Percentiles rank a stretch among this genome's conserved stretches.
phyloP scores from a whole-genome alignment of 1,140 invertebrate species.

The Belonocnema kinseyi region DNA sequence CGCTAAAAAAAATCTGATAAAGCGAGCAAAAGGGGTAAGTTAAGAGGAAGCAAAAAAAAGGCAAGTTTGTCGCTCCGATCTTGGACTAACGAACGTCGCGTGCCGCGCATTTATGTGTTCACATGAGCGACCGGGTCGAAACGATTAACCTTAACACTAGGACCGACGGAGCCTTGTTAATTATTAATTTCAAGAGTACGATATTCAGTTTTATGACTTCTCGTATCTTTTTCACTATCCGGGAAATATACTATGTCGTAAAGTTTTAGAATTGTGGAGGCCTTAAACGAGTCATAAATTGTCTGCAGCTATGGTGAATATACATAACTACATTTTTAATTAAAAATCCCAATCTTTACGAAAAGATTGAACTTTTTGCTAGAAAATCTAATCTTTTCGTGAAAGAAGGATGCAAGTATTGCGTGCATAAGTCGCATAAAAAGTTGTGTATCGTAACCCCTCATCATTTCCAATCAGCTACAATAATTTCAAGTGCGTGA shows the following conservation, averaged over 20 bases:
- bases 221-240: background rate
- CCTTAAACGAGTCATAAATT: background rate
- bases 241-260: background rate
- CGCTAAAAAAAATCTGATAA: background rate
- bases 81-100: conserved; percentile 60
- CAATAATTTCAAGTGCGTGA: conserved; percentile 2
- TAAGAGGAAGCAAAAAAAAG: conserved; percentile 39
- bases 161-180: conserved; percentile 29
- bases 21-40: background rate
- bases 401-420: background rate
- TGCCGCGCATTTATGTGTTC: conserved; percentile 44
- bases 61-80: conserved; percentile 36
- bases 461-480: conserved; percentile 4
- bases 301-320: background rate
- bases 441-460: background rate
- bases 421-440: background rate
- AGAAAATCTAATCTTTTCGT: too few species aligned
- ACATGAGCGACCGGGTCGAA: conserved; percentile 18
- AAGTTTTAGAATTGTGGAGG: background rate
- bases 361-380: too few species aligned
- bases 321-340: too few species aligned
- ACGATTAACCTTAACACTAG: conserved; percentile 30
- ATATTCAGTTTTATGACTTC: conserved; percentile 14
- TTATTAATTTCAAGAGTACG: conserved; percentile 14
- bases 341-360: too few species aligned